A percentile compares a stretch with the other conserved stretches of the same genome.
phyloP scores from a whole-genome alignment of 2,888 invertebrate genomes.

The Aphelenchoides bicaudatus region DNA sequence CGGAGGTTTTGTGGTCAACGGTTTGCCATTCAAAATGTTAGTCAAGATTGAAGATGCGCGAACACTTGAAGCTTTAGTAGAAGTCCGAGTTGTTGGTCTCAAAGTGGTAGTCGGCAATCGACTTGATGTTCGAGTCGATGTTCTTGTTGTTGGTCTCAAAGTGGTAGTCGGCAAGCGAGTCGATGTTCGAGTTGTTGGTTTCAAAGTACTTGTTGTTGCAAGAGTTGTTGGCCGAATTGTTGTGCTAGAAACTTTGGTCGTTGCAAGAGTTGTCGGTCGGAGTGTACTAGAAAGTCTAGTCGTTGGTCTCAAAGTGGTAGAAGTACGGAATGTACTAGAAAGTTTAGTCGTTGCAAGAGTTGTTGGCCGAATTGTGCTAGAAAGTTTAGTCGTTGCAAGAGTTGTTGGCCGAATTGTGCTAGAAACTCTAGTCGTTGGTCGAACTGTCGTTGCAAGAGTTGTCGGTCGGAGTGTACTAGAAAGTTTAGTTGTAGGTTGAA shows the following conservation, averaged over 20 bases:
- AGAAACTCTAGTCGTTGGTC: neutral
- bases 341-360: no score
- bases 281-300: no score
- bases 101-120: neutral
- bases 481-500: no score
- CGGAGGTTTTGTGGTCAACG: no score
- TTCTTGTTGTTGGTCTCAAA: constrained; percentile 1
- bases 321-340: no score
- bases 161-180: neutral
- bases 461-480: no score
- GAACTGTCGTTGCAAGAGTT: neutral
- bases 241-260: neutral
- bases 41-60: no score
- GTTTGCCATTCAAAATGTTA: no score
- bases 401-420: neutral
- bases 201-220: neutral
- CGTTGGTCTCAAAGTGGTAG: no score
- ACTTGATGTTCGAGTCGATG: constrained; percentile 1
- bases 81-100: constrained; percentile 5
- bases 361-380: no score
- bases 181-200: constrained; percentile 5
- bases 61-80: constrained; percentile 2
- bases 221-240: neutral
- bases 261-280: neutral
- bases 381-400: no score